A percentile compares a stretch with the other conserved stretches of the same genome.
phyloP scores from a whole-genome alignment of 2,888 invertebrate species.

The Falcaria lacertinaria region DNA sequence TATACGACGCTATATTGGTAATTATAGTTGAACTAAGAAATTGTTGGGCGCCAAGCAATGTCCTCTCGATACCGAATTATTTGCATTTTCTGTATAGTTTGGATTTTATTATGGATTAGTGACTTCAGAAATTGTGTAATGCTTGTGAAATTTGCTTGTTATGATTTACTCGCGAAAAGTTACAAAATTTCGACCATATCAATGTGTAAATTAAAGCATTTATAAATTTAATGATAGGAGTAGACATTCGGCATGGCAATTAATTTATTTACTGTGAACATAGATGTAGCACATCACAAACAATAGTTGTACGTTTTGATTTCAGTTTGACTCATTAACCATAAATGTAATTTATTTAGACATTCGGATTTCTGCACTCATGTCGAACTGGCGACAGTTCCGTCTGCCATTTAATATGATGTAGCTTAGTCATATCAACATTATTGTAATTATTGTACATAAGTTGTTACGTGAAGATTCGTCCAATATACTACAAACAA shows the following conservation, averaged over 20 bases:
- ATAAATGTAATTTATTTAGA: constrained; percentile 10
- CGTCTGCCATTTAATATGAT: constrained; percentile 4
- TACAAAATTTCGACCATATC: constrained; percentile 51
- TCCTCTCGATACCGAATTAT: constrained; percentile 58
- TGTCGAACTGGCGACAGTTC: constrained; percentile 4
- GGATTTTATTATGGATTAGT: constrained; percentile 36
- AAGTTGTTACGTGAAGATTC: constrained; percentile 59
- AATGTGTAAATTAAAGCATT: constrained; percentile 34
- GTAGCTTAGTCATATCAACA: constrained; percentile 38
- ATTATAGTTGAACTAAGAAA: background rate
- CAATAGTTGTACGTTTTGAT: constrained; percentile 24
- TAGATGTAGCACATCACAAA: constrained; percentile 40
- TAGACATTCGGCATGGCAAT: constrained; percentile 35
- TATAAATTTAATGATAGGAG: constrained; percentile 36
- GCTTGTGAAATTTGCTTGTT: constrained; percentile 36
- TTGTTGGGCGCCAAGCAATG: constrained; percentile 23
- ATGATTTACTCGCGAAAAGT: too few species aligned
- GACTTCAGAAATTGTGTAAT: constrained; percentile 27
- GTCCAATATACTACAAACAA: constrained; percentile 42
- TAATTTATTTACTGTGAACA: constrained; percentile 26
- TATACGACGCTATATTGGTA: background rate
- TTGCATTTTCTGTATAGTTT: constrained; percentile 23
- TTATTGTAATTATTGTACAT: constrained; percentile 71
- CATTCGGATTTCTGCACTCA: constrained; percentile 5
- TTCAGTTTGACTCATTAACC: too few species aligned